These are phyloP conservation scores for Thunnus albacares DNA, from an alignment of 2,797 vertebrate species.

Conservation along the genomic window DNA sequence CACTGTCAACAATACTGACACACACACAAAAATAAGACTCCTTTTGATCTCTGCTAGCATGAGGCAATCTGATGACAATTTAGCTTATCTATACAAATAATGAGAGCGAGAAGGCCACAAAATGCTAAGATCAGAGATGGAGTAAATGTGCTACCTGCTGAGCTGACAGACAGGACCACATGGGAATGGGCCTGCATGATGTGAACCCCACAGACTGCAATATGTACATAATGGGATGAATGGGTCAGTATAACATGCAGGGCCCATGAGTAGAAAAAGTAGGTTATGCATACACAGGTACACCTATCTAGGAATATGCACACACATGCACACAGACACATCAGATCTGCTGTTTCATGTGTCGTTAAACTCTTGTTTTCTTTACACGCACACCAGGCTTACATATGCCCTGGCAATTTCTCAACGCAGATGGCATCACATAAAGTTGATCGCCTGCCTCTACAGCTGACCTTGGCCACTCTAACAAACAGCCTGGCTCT, in stretches of 20 bases:
- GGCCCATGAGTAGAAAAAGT: slow-evolving; percentile 48
- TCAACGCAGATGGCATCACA: slow-evolving; percentile 59
- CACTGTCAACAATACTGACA: slow-evolving; percentile 36
- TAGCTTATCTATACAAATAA: slow-evolving; percentile 14
- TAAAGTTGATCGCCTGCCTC: slow-evolving; percentile 56
- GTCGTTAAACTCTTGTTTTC: slow-evolving; percentile 48
- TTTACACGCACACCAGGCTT: slow-evolving; percentile 21
- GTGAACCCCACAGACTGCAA: slow-evolving; percentile 39
- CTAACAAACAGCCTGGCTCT: slow-evolving; percentile 40
- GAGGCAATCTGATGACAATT: slow-evolving; percentile 60
- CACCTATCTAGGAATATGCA: slow-evolving; percentile 45
- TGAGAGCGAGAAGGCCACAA: slow-evolving; percentile 16
- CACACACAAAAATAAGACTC: slow-evolving; percentile 9
- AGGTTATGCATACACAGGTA: slow-evolving; percentile 63
- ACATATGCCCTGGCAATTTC: slow-evolving; percentile 43
- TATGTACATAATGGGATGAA: slow-evolving; percentile 61
- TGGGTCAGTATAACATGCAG: slow-evolving; percentile 45
- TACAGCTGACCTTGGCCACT: slow-evolving; percentile 50
- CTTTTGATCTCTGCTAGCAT: slow-evolving; percentile 20
- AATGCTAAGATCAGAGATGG: slow-evolving; percentile 12
- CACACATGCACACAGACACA: slow-evolving; percentile 13
- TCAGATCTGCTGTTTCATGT: slow-evolving; percentile 53
- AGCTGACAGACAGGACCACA: slow-evolving; percentile 32
- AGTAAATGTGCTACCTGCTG: slow-evolving; percentile 19
- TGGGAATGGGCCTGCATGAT: slow-evolving; percentile 15